phyloP scores from a whole-genome alignment of 2,797 vertebrate genomes.

The Sciurus carolinensis region DNA sequence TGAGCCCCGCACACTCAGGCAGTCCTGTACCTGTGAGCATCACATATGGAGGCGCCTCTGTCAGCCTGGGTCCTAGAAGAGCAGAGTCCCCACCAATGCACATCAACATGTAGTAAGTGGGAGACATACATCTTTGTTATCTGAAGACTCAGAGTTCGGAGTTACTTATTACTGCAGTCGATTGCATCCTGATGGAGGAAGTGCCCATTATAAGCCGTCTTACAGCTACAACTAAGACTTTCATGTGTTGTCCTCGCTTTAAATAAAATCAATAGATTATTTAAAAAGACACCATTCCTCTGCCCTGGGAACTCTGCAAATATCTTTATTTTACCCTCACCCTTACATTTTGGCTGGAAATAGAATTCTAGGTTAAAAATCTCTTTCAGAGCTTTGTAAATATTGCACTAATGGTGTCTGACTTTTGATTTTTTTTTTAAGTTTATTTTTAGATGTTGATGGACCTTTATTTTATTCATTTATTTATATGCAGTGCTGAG shows the following conservation, averaged over 20 bases:
- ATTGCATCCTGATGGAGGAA: not conserved
- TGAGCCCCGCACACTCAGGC: not conserved
- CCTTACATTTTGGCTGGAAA: not conserved
- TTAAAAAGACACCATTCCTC: not conserved
- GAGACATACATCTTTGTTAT: not conserved
- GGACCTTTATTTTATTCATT: too few species aligned
- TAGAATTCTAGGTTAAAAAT: not conserved
- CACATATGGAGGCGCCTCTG: not conserved
- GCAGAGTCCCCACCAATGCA: not conserved
- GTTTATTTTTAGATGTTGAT: too few species aligned
- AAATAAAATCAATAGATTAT: not conserved
- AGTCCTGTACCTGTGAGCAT: not conserved
- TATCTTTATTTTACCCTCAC: not conserved
- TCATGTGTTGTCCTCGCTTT: not conserved
- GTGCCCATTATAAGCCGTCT: not conserved
- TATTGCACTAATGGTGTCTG: not conserved
- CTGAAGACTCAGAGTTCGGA: not conserved
- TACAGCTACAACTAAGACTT: not conserved
- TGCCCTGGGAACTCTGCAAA: not conserved
- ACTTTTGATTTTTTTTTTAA: not conserved
- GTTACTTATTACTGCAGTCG: not conserved
- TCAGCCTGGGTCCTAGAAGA: not conserved
- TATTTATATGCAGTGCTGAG: too few species aligned
- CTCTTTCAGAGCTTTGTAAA: not conserved
- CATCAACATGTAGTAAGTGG: not conserved